Evolutionary conservation across 2,888 invertebrate genomes (phyloP), one percentile per base, ranked within the genome.

Genomic region (Cerceris rybyensis): DNA sequence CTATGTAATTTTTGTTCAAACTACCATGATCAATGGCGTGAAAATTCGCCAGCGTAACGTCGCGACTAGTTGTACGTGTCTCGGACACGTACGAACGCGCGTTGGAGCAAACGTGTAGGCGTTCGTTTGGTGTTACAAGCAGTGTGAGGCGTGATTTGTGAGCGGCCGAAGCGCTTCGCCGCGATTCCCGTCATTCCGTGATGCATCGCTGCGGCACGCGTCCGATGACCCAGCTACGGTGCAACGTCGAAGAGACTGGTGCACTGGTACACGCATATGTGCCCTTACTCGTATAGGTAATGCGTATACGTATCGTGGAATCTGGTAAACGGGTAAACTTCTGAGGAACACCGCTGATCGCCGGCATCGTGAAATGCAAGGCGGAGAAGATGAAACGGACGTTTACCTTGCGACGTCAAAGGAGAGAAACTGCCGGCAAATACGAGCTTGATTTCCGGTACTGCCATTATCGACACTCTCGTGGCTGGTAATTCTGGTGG

Each of bases 191-290:
- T 90, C 91, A 86, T 90, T 88, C 85, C 81, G 87, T 90, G 91
- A 91, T 91, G 89, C 91, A 91, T 91, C 88, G 90, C 86, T 89
- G 90, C 89, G 88, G 86, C 90, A 89, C 88, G 90, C 90, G 84
- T 78, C 81, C 82, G 87, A 89, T 89, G 90, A 89, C 90, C 86
- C 86, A 84, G 87, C 89, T 85, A 83, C 78, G 60, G 50, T 49
- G 61, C 8, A 55, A 17, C 55, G 17, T 55, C 16, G 28, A 55
- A 55, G 6, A 16, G 55, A 11, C 17, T 16, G 16, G 55, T 7
- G 7, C 17, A 55, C 55, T 4, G 9, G 17, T 17, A 5, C 7
- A 17, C 50, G 50, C n/a, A 11, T 9, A n/a, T 2, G 6, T n/a
- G 50, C 11, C 4, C 13, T 50, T 11, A 1, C 46, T 11, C n/a